Evolutionary conservation across 2,113 vertebrate species (phyloP).

Genomic region (Pangasianodon hypophthalmus): DNA sequence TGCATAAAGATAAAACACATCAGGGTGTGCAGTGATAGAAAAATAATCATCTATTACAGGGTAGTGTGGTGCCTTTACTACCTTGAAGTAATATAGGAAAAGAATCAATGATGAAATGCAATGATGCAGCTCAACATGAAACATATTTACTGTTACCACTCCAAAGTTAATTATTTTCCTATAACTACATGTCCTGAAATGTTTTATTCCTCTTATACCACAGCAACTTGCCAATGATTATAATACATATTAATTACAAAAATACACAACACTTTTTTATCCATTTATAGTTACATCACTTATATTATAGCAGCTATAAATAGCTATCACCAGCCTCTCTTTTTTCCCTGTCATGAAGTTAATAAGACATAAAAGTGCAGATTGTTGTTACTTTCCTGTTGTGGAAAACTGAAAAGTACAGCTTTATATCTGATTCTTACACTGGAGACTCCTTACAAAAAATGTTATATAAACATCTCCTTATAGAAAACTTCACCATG

Average conservation of each 20-base stretch:
- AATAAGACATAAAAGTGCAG: not conserved
- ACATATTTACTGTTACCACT: not conserved
- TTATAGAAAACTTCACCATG: not conserved
- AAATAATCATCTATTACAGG: not conserved
- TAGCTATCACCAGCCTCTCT: not conserved
- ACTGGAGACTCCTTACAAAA: not conserved
- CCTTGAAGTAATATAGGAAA: not conserved
- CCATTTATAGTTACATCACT: not conserved
- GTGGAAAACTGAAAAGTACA: not conserved
- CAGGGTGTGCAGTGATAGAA: not conserved
- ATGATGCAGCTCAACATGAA: not conserved
- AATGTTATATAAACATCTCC: not conserved
- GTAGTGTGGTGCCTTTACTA: not conserved
- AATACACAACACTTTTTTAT: not conserved
- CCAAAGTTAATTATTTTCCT: not conserved
- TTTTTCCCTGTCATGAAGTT: not conserved
- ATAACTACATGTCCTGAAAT: not conserved
- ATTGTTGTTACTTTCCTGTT: not conserved
- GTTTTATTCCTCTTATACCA: not conserved
- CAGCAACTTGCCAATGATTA: not conserved
- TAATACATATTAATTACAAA: not conserved
- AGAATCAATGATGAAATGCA: not conserved
- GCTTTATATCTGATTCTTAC: not conserved
- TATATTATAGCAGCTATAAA: not conserved
- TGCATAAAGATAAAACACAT: not conserved